A percentile compares a stretch with the other conserved stretches of the same genome.
Evolutionary conservation across 1,140 invertebrate genomes (phyloP).

Genomic region (Wiebesia pumilae): DNA sequence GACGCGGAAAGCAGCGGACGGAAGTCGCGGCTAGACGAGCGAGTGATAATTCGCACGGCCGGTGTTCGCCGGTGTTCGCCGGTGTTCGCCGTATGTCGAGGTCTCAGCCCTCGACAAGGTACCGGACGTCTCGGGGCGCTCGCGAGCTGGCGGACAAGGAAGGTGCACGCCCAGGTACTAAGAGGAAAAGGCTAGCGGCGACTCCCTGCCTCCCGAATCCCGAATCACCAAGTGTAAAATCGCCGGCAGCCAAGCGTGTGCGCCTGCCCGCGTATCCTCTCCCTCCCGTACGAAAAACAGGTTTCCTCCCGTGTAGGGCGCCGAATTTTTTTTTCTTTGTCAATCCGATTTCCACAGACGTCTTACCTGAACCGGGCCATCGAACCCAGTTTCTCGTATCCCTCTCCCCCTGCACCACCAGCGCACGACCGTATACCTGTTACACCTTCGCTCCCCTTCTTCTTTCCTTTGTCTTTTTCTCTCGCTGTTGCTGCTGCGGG

Average conservation of each 20-base stretch:
- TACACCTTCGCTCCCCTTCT: conserved; percentile 32
- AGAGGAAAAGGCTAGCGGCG: conserved; percentile 24
- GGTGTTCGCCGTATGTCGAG: too few species aligned
- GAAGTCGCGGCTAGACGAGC: too few species aligned
- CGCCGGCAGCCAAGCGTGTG: neutral
- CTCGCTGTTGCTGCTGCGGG: neutral
- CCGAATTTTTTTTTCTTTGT: conserved; percentile 37
- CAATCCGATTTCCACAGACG: conserved; percentile 50
- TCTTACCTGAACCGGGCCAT: conserved; percentile 51
- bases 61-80: conserved; percentile 27
- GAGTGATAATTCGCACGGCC: conserved; percentile 21
- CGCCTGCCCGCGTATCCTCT: neutral
- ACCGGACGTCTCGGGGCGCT: neutral
- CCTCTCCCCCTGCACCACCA: neutral
- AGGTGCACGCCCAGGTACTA: neutral
- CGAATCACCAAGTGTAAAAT: conserved; percentile 32
- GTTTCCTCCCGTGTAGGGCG: conserved; percentile 28
- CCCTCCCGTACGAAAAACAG: conserved; percentile 38
- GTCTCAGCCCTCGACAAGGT: neutral
- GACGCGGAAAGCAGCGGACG: too few species aligned
- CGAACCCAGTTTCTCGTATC: conserved; percentile 36
- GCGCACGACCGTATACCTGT: conserved; percentile 41
- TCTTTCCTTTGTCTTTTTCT: conserved; percentile 24
- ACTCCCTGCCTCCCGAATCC: neutral
- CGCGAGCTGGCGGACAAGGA: neutral